Conservation (phyloP, 2,888 invertebrate species). For the Mylabris sibirica region DNA sequence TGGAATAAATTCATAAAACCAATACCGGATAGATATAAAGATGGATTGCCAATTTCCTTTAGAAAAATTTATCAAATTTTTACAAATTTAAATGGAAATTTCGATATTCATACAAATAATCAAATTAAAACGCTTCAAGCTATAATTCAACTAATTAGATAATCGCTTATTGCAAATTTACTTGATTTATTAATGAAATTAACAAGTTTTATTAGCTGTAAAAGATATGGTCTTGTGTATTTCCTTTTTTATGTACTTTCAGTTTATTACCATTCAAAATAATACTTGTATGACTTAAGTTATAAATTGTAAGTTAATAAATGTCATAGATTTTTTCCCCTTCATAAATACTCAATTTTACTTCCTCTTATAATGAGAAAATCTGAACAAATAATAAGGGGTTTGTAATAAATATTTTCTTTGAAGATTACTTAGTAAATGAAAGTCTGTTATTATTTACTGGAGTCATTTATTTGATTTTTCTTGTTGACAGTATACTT, state of each 20-base stretch:
- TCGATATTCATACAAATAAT: neutral
- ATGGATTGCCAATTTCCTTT: neutral
- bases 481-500: too few species aligned
- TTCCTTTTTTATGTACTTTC: neutral
- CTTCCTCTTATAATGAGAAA: neutral
- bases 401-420: neutral
- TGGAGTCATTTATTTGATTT: too few species aligned
- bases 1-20: neutral
- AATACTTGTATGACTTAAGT: neutral
- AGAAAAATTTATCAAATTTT: neutral
- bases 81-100: neutral
- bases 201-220: neutral
- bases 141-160: neutral
- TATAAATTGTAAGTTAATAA: neutral
- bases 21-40: slow-evolving; percentile 7
- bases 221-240: neutral
- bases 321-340: neutral
- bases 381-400: too few species aligned
- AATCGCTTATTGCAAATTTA: neutral
- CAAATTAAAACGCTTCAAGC: too few species aligned
- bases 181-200: neutral
- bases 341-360: neutral
- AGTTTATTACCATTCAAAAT: neutral
- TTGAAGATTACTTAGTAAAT: neutral
- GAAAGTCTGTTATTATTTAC: too few species aligned